Percentiles rank a stretch among this genome's conserved stretches.
phyloP scores from a whole-genome alignment of 2,797 vertebrate species.

The Emys orbicularis region DNA sequence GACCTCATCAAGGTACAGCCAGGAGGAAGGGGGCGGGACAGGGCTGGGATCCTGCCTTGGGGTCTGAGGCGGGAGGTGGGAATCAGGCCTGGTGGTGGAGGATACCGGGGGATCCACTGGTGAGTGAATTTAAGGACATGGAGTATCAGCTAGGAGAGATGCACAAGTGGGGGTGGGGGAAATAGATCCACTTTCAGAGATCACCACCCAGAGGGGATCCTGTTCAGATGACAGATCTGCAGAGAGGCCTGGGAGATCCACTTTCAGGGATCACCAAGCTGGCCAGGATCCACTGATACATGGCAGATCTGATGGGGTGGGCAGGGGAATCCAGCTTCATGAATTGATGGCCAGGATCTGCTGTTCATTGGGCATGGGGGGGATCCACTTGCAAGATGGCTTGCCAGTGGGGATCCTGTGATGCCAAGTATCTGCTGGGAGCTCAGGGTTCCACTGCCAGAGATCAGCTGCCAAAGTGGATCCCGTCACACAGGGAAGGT shows the following conservation, averaged over 20 bases:
- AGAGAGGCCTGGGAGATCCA: background rate
- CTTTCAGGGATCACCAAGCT: background rate
- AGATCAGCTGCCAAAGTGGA: background rate
- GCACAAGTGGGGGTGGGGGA: no score
- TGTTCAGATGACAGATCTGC: background rate
- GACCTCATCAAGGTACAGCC: constrained; percentile 91
- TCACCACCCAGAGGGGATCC: background rate
- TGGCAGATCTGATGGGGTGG: no score
- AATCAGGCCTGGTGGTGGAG: no score
- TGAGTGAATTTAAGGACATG: no score
- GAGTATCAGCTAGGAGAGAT: background rate
- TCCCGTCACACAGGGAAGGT: no score
- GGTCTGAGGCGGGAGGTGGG: accelerated
- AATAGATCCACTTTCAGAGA: background rate
- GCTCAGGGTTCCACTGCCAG: background rate
- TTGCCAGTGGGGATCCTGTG: no score
- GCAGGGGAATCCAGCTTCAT: no score
- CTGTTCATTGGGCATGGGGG: background rate
- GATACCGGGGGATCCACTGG: background rate
- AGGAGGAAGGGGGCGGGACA: accelerated
- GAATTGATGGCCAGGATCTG: no score
- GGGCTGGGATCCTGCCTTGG: accelerated
- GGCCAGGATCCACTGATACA: no score
- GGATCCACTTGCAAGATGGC: background rate
- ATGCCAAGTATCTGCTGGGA: background rate